A percentile compares a stretch with the other conserved stretches of the same genome.
Evolutionary conservation across 2,888 invertebrate genomes (phyloP).

Genomic region (Mycalesis mineus): DNA sequence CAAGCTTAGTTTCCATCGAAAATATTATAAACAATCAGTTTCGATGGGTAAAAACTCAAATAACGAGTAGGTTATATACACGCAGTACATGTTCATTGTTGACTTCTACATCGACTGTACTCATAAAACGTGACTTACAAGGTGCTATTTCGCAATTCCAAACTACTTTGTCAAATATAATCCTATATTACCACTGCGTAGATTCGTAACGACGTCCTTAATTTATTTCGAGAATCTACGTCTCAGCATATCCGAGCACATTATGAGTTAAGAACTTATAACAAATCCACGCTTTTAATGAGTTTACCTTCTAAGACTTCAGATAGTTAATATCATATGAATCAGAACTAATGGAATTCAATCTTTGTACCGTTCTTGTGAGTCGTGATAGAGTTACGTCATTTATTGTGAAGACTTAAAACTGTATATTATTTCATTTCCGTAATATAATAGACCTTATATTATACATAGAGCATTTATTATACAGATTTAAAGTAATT

Average conservation of each 20-base stretch:
- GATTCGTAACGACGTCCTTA: slow-evolving; percentile 8
- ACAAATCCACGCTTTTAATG: not conserved
- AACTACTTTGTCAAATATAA: slow-evolving; percentile 14
- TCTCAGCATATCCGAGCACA: not conserved
- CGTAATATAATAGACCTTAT: no score
- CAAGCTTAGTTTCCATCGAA: no score
- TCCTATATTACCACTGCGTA: slow-evolving; percentile 14
- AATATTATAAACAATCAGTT: no score
- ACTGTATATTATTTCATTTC: not conserved
- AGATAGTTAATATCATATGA: not conserved
- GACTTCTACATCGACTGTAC: not conserved
- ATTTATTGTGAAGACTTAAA: no score
- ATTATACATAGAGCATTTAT: no score
- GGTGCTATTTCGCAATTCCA: slow-evolving; percentile 12
- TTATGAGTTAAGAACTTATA: not conserved
- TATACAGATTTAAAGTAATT: no score
- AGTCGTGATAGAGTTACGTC: no score
- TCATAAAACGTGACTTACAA: slow-evolving; percentile 8
- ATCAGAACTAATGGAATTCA: not conserved
- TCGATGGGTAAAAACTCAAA: no score
- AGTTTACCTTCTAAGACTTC: not conserved
- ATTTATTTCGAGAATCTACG: slow-evolving; percentile 15
- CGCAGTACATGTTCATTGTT: no score
- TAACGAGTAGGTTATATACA: no score
- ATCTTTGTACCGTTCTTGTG: not conserved